phyloP scores from a whole-genome alignment of 2,113 vertebrate genomes.

The Platichthys flesus region DNA sequence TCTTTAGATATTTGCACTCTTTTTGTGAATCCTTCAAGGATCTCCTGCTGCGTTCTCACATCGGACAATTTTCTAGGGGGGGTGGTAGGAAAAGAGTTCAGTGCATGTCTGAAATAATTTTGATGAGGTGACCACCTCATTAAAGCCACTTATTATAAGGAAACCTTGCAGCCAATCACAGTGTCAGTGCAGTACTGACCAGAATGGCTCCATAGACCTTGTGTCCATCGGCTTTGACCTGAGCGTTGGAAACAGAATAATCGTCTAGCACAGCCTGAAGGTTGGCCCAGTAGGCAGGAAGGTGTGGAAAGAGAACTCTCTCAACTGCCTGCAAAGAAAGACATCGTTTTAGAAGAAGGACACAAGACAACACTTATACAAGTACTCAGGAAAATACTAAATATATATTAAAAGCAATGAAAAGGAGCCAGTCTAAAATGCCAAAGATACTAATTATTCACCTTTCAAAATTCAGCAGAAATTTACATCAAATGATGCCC shows the following conservation, averaged over 20 bases:
- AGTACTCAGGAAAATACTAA: too few relatives aligned
- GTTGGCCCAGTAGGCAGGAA: slow-evolving; percentile 93
- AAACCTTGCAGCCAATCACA: too few relatives aligned
- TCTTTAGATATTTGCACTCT: too few relatives aligned
- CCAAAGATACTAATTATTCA: not conserved
- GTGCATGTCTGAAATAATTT: too few relatives aligned
- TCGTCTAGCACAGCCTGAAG: slow-evolving; percentile 92
- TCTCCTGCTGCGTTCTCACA: too few relatives aligned
- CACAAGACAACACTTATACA: not conserved
- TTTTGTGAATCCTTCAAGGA: too few relatives aligned
- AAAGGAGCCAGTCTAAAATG: not conserved
- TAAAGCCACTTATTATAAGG: too few relatives aligned
- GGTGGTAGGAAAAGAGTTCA: too few relatives aligned
- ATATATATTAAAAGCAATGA: not conserved
- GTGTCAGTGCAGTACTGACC: slow-evolving; percentile 74
- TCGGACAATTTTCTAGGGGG: too few relatives aligned
- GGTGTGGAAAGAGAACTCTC: slow-evolving; percentile 90
- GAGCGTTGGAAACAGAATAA: slow-evolving; percentile 92
- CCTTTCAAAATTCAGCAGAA: not conserved
- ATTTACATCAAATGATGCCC: not conserved
- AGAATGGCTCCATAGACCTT: slow-evolving; percentile 94
- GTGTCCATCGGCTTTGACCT: slow-evolving; percentile 94
- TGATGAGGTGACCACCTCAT: too few relatives aligned
- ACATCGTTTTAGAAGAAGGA: not conserved
- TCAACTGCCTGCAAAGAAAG: slow-evolving; percentile 86